Evolutionary conservation across 2,888 invertebrate genomes (phyloP).

Genomic region (Lycocerus yunnanus): DNA sequence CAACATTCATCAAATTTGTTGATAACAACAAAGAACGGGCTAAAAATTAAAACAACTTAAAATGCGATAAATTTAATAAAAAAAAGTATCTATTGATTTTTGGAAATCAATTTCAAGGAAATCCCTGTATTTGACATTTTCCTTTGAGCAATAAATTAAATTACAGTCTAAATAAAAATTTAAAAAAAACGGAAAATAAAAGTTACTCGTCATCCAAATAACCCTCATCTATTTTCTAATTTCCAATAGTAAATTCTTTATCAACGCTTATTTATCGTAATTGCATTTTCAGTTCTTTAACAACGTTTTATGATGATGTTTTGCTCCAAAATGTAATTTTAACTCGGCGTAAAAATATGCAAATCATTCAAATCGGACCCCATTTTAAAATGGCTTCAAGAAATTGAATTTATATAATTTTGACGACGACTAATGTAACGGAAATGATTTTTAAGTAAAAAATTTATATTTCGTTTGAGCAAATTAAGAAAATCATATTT

Average conservation of each 20-base stretch:
- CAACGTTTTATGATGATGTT: constrained; percentile 19
- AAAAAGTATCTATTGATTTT: neutral
- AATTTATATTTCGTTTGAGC: constrained; percentile 23
- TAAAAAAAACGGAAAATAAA: neutral
- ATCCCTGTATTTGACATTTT: neutral
- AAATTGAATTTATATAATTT: constrained; percentile 34
- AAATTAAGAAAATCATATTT: neutral
- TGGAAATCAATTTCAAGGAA: neutral
- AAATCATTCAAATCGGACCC: constrained; percentile 33
- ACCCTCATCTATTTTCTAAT: neutral
- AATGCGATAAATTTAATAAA: neutral
- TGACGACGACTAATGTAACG: constrained; percentile 32
- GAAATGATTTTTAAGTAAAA: constrained; percentile 28
- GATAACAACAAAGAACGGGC: neutral
- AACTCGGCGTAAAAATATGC: constrained; percentile 34
- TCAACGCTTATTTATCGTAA: neutral
- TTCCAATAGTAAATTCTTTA: neutral
- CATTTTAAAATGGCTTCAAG: constrained; percentile 24
- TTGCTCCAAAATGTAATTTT: constrained; percentile 30
- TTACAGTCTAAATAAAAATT: neutral
- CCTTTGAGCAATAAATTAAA: neutral
- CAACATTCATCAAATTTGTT: neutral
- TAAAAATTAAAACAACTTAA: neutral
- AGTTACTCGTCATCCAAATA: neutral
- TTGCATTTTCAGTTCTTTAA: neutral